phyloP scores from a whole-genome alignment of 2,888 invertebrate species.

The Octonoba sinensis region DNA sequence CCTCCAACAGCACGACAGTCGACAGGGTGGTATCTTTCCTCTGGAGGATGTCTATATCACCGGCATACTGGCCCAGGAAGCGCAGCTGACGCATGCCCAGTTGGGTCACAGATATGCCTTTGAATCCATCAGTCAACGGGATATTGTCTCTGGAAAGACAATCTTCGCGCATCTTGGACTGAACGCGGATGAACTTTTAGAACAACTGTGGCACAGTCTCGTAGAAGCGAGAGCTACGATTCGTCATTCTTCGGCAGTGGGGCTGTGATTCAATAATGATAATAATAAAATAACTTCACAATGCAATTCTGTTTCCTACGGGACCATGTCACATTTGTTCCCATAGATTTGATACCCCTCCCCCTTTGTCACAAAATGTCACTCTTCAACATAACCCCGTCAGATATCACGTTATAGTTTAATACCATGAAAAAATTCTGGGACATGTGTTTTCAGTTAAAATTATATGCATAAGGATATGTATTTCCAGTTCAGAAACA shows the following conservation, averaged over 20 bases:
- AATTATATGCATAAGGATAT: no score
- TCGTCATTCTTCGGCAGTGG: not conserved
- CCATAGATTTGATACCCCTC: no score
- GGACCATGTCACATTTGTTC: no score
- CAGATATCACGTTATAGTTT: no score
- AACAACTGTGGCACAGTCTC: slow-evolving; percentile 33
- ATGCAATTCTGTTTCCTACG: no score
- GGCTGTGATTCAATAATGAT: slow-evolving; percentile 6
- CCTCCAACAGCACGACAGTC: slow-evolving; percentile 1
- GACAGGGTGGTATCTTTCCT: not conserved
- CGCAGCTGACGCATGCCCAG: slow-evolving; percentile 10
- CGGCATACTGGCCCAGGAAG: slow-evolving; percentile 22
- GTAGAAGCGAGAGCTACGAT: not conserved
- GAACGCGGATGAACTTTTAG: slow-evolving; percentile 1
- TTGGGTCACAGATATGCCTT: slow-evolving; percentile 23
- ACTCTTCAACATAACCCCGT: no score
- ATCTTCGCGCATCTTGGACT: slow-evolving; percentile 36
- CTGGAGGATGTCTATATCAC: slow-evolving; percentile 39
- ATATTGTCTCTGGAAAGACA: slow-evolving; percentile 7
- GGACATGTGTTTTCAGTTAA: no score
- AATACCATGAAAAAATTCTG: no score
- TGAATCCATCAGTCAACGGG: not conserved
- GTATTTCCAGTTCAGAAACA: no score
- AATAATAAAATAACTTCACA: no score
- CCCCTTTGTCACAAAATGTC: no score